phyloP scores from a whole-genome alignment of 2,113 vertebrate species.

The Origma solitaria region DNA sequence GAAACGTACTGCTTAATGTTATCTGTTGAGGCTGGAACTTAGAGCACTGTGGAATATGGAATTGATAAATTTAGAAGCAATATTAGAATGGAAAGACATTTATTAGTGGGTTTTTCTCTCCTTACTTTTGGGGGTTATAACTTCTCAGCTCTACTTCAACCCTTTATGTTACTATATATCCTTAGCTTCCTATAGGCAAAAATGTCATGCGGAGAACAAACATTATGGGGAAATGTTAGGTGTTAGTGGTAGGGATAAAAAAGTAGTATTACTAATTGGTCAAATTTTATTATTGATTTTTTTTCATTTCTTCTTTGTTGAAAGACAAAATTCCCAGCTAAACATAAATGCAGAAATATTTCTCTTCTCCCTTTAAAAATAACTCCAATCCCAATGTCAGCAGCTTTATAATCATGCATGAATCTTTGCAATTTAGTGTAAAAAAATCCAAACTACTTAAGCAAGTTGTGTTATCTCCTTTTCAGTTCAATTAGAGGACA shows the following conservation, averaged over 20 bases:
- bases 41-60: slow-evolving; percentile 9
- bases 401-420: neutral
- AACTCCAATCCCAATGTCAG: neutral
- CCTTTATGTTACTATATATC: neutral
- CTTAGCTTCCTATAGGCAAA: neutral
- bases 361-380: neutral
- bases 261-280: neutral
- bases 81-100: neutral
- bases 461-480: neutral
- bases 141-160: neutral
- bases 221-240: neutral
- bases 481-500: neutral
- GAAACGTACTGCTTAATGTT: neutral
- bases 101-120: neutral
- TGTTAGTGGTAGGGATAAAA: neutral
- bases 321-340: neutral
- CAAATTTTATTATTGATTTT: neutral
- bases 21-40: slow-evolving; percentile 24
- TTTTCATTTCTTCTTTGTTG: neutral
- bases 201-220: neutral
- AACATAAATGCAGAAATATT: neutral
- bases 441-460: neutral
- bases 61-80: slow-evolving; percentile 30
- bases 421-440: neutral
- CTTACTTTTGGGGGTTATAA: neutral